Evolutionary conservation across 2,797 vertebrate genomes (phyloP).

Genomic region (Neopelma chrysocephalum): DNA sequence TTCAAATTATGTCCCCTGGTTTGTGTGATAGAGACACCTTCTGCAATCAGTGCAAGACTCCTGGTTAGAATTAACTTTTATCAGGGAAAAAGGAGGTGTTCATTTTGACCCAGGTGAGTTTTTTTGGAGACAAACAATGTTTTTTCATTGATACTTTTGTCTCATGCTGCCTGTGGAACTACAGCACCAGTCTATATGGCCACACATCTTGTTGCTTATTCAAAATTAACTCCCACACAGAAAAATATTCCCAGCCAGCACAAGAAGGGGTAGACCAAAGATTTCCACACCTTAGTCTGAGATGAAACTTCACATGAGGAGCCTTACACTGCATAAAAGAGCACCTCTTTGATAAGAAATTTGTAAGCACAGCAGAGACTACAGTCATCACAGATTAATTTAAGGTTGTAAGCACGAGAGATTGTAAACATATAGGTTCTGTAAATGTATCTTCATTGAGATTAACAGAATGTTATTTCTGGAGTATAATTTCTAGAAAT

Average conservation of each 20-base stretch:
- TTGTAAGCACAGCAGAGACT: neutral
- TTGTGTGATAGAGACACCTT: neutral
- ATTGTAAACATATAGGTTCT: neutral
- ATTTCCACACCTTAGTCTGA: neutral
- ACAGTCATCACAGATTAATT: neutral
- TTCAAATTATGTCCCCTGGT: neutral
- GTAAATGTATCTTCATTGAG: neutral
- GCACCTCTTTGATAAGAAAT: neutral
- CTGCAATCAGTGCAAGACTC: neutral
- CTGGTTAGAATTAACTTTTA: neutral
- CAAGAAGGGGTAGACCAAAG: neutral
- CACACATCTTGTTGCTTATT: neutral
- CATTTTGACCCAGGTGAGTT: neutral
- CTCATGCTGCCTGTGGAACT: neutral
- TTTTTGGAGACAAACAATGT: neutral
- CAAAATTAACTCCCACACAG: fast-evolving
- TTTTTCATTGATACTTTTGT: neutral
- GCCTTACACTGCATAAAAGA: neutral
- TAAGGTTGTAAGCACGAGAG: neutral
- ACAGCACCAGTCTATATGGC: neutral
- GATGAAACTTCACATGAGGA: neutral
- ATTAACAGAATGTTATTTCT: neutral
- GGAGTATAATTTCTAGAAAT: neutral
- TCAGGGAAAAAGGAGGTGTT: neutral
- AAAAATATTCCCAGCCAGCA: neutral